These are phyloP conservation scores for Tenthredo amoena DNA, from an alignment of 2,888 invertebrate species.

Conservation along the genomic window DNA sequence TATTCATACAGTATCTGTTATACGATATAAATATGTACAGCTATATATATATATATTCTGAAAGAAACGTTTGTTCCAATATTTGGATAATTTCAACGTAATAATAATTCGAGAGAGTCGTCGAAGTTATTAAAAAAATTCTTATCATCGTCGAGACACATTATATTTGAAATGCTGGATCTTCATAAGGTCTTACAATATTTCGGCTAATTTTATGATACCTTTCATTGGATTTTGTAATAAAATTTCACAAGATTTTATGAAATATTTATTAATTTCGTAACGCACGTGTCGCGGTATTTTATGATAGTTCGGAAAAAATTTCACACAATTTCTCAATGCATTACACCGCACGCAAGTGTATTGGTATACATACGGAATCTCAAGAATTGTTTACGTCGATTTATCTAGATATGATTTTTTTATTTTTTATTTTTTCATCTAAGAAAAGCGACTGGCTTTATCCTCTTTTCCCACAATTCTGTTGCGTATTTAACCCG, in stretches of 20 bases:
- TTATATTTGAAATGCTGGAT: neutral
- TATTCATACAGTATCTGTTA: neutral
- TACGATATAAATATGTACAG: neutral
- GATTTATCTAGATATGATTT: neutral
- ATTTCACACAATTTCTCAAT: neutral
- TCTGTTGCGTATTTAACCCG: neutral
- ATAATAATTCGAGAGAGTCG: neutral
- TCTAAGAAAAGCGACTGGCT: neutral
- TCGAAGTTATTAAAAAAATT: neutral
- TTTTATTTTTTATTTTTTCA: neutral
- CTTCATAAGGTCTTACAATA: neutral
- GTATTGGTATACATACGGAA: too few species aligned
- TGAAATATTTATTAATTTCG: neutral
- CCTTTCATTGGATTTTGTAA: neutral
- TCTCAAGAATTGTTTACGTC: too few species aligned
- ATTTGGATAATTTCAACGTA: neutral
- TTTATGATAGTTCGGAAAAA: neutral
- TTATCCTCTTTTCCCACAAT: neutral
- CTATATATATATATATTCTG: neutral
- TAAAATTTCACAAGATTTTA: neutral
- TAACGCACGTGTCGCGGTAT: neutral
- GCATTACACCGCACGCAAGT: too few species aligned
- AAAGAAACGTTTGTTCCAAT: slow-evolving; percentile 8
- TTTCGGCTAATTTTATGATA: neutral
- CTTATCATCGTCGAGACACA: too few species aligned